Evolutionary conservation across 2,797 vertebrate species (phyloP).

Genomic region (Silurus aristotelis): DNA sequence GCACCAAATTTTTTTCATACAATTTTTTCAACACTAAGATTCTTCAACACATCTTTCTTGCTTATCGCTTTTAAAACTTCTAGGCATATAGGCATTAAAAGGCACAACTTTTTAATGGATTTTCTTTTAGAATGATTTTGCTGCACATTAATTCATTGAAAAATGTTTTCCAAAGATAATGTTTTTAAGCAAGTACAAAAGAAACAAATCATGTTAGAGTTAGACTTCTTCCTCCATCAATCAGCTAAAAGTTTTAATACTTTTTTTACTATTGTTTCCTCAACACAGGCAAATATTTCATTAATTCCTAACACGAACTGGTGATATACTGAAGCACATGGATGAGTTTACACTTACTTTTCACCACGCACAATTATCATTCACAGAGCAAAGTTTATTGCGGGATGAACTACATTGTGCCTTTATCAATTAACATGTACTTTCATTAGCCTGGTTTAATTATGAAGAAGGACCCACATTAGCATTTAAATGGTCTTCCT

Average conservation of each 20-base stretch:
- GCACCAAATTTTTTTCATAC: background rate
- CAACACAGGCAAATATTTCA: background rate
- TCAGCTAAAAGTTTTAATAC: background rate
- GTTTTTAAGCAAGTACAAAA: background rate
- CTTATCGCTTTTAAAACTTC: background rate
- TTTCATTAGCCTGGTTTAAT: constrained; percentile 51
- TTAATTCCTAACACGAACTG: background rate
- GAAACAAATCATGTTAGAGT: background rate
- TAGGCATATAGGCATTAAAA: background rate
- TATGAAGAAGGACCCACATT: constrained; percentile 46
- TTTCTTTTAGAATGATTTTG: background rate
- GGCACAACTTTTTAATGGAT: background rate
- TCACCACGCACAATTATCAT: constrained; percentile 25
- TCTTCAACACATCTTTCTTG: background rate
- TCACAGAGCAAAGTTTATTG: constrained; percentile 19
- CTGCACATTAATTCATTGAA: background rate
- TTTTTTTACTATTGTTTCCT: background rate
- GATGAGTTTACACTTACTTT: constrained; percentile 26
- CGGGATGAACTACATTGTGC: constrained; percentile 30
- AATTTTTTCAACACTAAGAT: background rate
- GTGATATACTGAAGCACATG: background rate
- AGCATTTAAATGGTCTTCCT: constrained; percentile 55
- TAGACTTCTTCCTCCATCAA: background rate
- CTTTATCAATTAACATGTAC: constrained; percentile 44
- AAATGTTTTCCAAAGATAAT: background rate